Base-by-base conservation (phyloP, 2,113 vertebrate species). In the Bujurquina vittata region DNA sequence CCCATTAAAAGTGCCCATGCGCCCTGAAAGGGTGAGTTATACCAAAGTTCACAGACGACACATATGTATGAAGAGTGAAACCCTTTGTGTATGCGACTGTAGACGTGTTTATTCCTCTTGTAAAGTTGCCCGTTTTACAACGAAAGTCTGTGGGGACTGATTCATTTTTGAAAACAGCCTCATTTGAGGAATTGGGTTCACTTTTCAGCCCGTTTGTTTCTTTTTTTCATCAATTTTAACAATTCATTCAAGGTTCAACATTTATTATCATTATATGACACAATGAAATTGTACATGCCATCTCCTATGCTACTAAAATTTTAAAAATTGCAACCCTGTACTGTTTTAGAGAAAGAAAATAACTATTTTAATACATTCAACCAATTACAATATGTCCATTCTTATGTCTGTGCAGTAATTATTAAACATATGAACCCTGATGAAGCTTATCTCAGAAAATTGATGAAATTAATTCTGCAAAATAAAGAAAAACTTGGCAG, bases 111-210 rank as follows among this genome's bases (percentile, higher is more conserved):
- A 18, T 49, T 29, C 29, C 9, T 69, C 9, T 29, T 69, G 15
- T 29, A 49, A 29, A 69, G 65, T 15, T 46, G 4, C 12, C 46
- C 23, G 11, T 52, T 69, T 69, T 52, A 69, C 0, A 31, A 31
- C 52, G 43, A 23, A 46, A 5, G 2, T 0, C 43, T 10, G 17
- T 0, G 0, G 23, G 10, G 43, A 52, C 1, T 52, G 10, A 69
- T 10, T 20, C 65, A 52, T 40, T 69, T 31, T 20, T 52, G 23
- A 52, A 52, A 69, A 43, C 29, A 49, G 5, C 15, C 23, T 69
- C 18, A 69, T 20, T 69, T 52, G 18, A 69, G 10, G 15, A 69
- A n/a, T n/a, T n/a, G n/a, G n/a, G n/a, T n/a, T n/a, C n/a, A n/a
- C n/a, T n/a, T n/a, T n/a, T n/a, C n/a, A n/a, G n/a, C n/a, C n/a